Base-by-base conservation (phyloP, 1,140 invertebrate species). In the Neomicropteryx cornuta region DNA sequence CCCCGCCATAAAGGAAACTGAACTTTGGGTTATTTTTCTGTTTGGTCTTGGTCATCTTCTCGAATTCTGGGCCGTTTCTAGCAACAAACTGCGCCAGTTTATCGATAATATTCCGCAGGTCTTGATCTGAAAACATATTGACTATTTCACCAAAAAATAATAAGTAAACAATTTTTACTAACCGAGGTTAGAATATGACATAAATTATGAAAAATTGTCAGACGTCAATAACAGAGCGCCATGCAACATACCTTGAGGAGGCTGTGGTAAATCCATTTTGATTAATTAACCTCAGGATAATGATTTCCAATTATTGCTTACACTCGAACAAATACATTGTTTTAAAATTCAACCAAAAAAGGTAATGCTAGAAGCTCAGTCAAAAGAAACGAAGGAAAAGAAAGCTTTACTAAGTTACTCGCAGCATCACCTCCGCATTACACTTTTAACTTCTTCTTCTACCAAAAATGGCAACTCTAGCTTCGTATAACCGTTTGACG, bases 21-120 rank as follows among this genome's bases (percentile, higher is more conserved):
- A 98, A 98, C 58, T 93, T 93, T 10, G 91, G 89, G 66, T 98
- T 97, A 53, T 92, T 88, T 62, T 91, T 86, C 64, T 98, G 93
- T 67, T 97, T 97, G 52, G 88, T 89, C 72, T 96, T 97, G 31
- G 93, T 97, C 81, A 96, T 96, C 57, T 88, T 79, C 70, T 98
- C 95, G 70, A 97, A 97, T 60, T 97, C 93, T 2, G 90, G 91
- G 14, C 95, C 95, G 85, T 97, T 98, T 58, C 94, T 73, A 43
- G 94, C 94, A 37, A 99, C 95, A 77, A 97, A 98, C 60, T 95
- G 87, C 2, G 95, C 95, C 49, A 97, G 68, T 73, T 97, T 97
- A 69, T 97, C 94, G 53, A 99, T 97, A 53, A 97, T 97, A 68
- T 95, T 97, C 48, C 83, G 77, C 48, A 92, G 70, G 55, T 96